Percentiles rank a stretch among this genome's conserved stretches.
Conservation (phyloP, 2,113 vertebrate genomes). For the Oplegnathus fasciatus region DNA sequence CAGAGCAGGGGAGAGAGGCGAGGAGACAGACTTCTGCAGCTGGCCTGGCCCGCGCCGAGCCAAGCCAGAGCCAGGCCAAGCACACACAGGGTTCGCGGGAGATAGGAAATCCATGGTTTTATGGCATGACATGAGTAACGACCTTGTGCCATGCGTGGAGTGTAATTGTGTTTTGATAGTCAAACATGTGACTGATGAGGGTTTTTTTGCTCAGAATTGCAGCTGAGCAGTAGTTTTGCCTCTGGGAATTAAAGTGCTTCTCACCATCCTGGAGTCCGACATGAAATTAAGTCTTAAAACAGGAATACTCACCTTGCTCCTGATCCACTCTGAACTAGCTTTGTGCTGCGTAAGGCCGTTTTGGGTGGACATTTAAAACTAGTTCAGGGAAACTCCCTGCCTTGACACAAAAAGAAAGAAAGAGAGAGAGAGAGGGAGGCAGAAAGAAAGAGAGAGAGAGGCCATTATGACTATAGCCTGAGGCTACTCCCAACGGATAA, state of each 20-base stretch:
- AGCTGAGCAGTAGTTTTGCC: conserved; percentile 32
- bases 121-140: conserved; percentile 57
- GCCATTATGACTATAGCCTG: conserved; percentile 80
- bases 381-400: conserved; percentile 77
- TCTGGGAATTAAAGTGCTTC: neutral
- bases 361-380: conserved; percentile 63
- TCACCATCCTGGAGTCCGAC: neutral
- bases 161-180: conserved; percentile 57
- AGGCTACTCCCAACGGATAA: conserved; percentile 80
- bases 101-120: conserved; percentile 66
- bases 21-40: conserved; percentile 81
- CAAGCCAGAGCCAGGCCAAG: conserved; percentile 42
- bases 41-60: conserved; percentile 61
- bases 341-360: conserved; percentile 60
- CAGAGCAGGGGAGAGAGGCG: conserved; percentile 67
- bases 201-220: conserved; percentile 44
- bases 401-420: conserved; percentile 62
- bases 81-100: conserved; percentile 5
- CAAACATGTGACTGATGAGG: conserved; percentile 45
- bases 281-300: conserved; percentile 28
- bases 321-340: conserved; percentile 21
- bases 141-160: conserved; percentile 38
- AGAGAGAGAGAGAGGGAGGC: conserved; percentile 8
- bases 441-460: conserved; percentile 57
- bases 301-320: conserved; percentile 27